These are phyloP conservation scores for Acanthosepion pharaonis DNA, from an alignment of 2,888 invertebrate species.

Conservation along the genomic window DNA sequence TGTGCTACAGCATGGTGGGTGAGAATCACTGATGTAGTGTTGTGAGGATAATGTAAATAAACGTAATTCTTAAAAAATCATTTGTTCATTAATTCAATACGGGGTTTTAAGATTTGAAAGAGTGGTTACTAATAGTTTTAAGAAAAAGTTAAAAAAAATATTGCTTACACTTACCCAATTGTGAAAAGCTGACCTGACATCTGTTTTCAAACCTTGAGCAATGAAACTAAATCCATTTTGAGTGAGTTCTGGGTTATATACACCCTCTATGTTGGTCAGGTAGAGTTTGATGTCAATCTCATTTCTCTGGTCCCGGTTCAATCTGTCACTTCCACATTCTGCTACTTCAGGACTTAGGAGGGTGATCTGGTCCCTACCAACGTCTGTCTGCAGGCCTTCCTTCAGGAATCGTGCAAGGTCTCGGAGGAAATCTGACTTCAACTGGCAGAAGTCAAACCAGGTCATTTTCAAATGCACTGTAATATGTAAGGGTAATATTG, in stretches of 20 bases:
- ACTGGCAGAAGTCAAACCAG: slow-evolving; percentile 36
- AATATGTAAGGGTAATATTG: slow-evolving; percentile 13
- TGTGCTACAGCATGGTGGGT: too few species aligned
- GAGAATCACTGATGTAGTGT: too few species aligned
- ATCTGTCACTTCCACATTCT: background rate
- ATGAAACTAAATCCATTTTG: background rate
- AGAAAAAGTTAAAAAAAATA: background rate
- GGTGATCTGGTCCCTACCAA: background rate
- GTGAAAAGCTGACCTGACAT: slow-evolving; percentile 18
- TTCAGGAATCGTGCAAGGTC: slow-evolving; percentile 13
- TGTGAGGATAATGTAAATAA: too few species aligned
- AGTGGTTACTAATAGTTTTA: too few species aligned
- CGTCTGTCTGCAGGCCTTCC: background rate
- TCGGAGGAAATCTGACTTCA: background rate
- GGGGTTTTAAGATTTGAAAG: too few species aligned
- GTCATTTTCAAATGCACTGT: slow-evolving; percentile 37
- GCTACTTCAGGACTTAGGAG: background rate
- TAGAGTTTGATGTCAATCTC: slow-evolving; percentile 42
- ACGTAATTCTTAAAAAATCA: too few species aligned
- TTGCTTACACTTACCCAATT: background rate
- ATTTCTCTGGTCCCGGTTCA: background rate
- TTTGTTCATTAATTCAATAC: too few species aligned
- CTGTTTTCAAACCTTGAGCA: background rate
- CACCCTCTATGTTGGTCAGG: background rate
- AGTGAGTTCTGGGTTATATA: background rate